These are phyloP conservation scores for Pegoplata infirma DNA, from an alignment of 2,888 invertebrate genomes.

Conservation along the genomic window DNA sequence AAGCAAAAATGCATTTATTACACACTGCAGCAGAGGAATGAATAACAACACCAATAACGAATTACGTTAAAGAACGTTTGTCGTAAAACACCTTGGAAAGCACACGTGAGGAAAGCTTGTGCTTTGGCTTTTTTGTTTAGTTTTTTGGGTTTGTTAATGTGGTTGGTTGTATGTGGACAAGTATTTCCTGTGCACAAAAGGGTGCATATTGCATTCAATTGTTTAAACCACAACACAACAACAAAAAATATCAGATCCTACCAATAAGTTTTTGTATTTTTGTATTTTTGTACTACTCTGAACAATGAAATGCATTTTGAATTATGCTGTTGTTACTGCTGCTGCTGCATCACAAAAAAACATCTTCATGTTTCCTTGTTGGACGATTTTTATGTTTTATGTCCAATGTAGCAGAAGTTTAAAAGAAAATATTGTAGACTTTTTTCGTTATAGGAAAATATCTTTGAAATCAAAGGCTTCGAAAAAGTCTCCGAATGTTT, in stretches of 20 bases:
- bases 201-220: slow-evolving; percentile 39
- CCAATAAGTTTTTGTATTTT: not conserved
- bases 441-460: no score
- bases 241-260: not conserved
- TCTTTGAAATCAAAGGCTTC: no score
- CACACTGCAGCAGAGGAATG: not conserved
- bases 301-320: slow-evolving; percentile 43
- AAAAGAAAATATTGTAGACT: not conserved
- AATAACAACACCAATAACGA: not conserved
- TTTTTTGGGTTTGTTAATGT: not conserved
- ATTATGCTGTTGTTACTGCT: slow-evolving; percentile 22
- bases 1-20: slow-evolving; percentile 42
- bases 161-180: slow-evolving; percentile 11
- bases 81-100: slow-evolving; percentile 26
- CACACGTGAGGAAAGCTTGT: slow-evolving; percentile 42
- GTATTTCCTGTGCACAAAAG: slow-evolving; percentile 48
- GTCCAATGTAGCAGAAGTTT: not conserved
- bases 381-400: not conserved
- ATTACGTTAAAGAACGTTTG: not conserved
- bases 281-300: not conserved
- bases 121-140: slow-evolving; percentile 2
- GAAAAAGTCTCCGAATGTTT: no score
- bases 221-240: slow-evolving; percentile 32
- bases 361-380: slow-evolving; percentile 13
- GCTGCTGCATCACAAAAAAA: slow-evolving; percentile 16